These are phyloP conservation scores for Psix sp. DNA, from an alignment of 1,140 invertebrate genomes.

Conservation along the genomic window DNA sequence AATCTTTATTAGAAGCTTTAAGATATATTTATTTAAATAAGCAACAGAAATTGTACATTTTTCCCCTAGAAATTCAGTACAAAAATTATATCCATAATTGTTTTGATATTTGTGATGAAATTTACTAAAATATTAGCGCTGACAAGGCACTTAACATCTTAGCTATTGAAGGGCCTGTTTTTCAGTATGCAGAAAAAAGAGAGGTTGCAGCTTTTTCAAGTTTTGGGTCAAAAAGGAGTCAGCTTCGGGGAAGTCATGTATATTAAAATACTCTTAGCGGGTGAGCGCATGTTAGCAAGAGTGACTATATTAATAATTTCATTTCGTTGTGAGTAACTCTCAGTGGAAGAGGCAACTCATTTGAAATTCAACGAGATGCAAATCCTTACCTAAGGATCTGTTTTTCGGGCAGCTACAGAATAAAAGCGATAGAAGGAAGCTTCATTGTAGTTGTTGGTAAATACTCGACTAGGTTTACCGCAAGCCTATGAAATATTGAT, in stretches of 20 bases:
- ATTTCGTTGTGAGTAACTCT: conserved; percentile 66
- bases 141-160: conserved; percentile 56
- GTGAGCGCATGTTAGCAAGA: conserved; percentile 41
- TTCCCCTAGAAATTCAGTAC: neutral
- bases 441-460: conserved; percentile 66
- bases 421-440: conserved; percentile 65
- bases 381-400: conserved; percentile 61
- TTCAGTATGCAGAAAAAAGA: conserved; percentile 28
- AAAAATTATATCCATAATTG: neutral
- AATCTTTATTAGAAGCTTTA: too few species aligned
- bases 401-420: conserved; percentile 61
- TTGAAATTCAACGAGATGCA: conserved; percentile 73
- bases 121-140: conserved; percentile 57
- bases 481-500: conserved; percentile 69
- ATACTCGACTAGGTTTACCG: conserved; percentile 64
- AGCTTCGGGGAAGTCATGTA: conserved; percentile 52
- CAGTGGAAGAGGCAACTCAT: conserved; percentile 62
- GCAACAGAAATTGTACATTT: neutral
- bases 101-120: too few species aligned
- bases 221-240: conserved; percentile 65
- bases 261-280: conserved; percentile 63
- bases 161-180: conserved; percentile 44
- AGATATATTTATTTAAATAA: too few species aligned
- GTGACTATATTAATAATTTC: conserved; percentile 70
- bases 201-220: conserved; percentile 59